phyloP scores from a whole-genome alignment of 2,888 invertebrate species.

The Drosophila robusta region DNA sequence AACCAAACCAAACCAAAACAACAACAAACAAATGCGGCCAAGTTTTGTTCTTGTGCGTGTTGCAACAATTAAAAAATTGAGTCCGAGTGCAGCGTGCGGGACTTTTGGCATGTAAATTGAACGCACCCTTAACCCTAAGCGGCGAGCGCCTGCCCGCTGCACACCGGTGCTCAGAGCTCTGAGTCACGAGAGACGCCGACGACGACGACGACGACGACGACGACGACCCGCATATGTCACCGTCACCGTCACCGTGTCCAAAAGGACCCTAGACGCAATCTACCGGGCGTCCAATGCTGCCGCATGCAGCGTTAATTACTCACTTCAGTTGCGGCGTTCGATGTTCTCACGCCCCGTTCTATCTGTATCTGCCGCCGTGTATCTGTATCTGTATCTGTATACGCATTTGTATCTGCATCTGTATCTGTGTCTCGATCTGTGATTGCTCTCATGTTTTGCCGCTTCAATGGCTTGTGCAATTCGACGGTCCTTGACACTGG shows the following conservation, averaged over 20 bases:
- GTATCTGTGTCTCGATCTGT: slow-evolving; percentile 68
- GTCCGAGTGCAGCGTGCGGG: slow-evolving; percentile 5
- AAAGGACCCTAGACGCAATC: slow-evolving; percentile 71
- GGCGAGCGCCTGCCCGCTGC: neutral
- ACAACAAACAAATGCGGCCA: slow-evolving; percentile 59
- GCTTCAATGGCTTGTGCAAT: slow-evolving; percentile 66
- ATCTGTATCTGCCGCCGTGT: slow-evolving; percentile 46
- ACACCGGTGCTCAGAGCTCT: slow-evolving; percentile 41
- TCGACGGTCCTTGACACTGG: slow-evolving; percentile 54
- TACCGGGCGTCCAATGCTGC: slow-evolving; percentile 42
- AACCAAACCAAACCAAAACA: slow-evolving; percentile 64
- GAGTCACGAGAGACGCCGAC: slow-evolving; percentile 46
- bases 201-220: slow-evolving; percentile 51
- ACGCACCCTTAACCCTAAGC: slow-evolving; percentile 64
- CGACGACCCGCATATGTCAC: slow-evolving; percentile 75
- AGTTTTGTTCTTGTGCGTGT: slow-evolving; percentile 65
- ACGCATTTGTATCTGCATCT: slow-evolving; percentile 8
- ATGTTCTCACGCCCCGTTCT: slow-evolving; percentile 63
- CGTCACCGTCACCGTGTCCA: slow-evolving; percentile 56
- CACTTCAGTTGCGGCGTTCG: slow-evolving; percentile 62
- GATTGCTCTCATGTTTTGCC: slow-evolving; percentile 80
- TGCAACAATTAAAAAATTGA: slow-evolving; percentile 77
- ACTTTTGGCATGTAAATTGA: slow-evolving; percentile 68
- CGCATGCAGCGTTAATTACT: slow-evolving; percentile 80
- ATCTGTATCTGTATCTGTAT: slow-evolving; percentile 43